phyloP scores from a whole-genome alignment of 2,113 vertebrate genomes.

The Nannobrachium achirus region DNA sequence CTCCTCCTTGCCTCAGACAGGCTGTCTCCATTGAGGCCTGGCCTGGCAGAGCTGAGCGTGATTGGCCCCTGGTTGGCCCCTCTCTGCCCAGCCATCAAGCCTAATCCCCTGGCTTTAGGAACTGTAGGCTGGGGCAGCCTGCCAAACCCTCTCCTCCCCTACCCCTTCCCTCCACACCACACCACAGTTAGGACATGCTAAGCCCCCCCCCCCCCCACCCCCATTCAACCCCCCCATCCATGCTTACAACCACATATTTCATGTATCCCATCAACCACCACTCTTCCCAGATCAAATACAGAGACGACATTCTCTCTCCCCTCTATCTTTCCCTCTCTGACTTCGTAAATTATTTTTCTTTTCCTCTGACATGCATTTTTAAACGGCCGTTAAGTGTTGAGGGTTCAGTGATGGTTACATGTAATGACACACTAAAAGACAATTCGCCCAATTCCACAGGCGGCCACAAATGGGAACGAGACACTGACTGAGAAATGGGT shows the following conservation, averaged over 20 bases:
- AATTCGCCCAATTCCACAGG: slow-evolving; percentile 26
- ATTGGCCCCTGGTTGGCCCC: slow-evolving; percentile 74
- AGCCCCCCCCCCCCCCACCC: slow-evolving; percentile 40
- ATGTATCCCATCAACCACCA: slow-evolving; percentile 50
- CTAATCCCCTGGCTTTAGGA: slow-evolving; percentile 76
- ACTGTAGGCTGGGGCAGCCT: slow-evolving; percentile 66
- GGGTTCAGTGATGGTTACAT: slow-evolving; percentile 37
- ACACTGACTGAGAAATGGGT: not conserved
- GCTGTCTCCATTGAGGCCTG: slow-evolving; percentile 70
- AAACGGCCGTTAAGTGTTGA: slow-evolving; percentile 15
- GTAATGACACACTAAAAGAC: slow-evolving; percentile 30
- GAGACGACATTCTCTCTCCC: slow-evolving; percentile 30
- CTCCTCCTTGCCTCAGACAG: slow-evolving; percentile 70
- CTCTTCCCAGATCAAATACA: slow-evolving; percentile 43
- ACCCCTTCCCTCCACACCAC: slow-evolving; percentile 53
- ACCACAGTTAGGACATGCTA: slow-evolving; percentile 69
- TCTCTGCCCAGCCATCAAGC: slow-evolving; percentile 73
- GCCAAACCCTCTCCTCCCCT: slow-evolving; percentile 67
- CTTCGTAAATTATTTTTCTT: slow-evolving; percentile 18
- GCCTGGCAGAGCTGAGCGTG: slow-evolving; percentile 66
- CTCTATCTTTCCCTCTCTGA: slow-evolving; percentile 12
- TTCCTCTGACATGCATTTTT: slow-evolving; percentile 28
- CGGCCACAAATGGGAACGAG: not conserved
- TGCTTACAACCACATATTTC: slow-evolving; percentile 52
- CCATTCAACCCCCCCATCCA: not conserved